Evolutionary conservation across 2,888 invertebrate genomes (phyloP).

Genomic region (Creontiades dilutus): DNA sequence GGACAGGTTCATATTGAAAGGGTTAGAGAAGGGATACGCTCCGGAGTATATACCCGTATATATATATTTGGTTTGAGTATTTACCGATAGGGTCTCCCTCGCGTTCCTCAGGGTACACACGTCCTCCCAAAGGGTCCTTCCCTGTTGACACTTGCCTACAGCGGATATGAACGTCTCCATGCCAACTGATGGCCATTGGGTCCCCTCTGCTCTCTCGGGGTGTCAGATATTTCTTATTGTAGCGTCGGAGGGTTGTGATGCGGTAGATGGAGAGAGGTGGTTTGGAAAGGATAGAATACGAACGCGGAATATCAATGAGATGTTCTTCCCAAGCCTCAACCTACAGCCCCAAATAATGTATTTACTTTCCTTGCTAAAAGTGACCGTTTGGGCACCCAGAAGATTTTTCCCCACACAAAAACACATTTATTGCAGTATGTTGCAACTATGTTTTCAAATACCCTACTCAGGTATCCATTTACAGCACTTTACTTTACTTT

Average conservation of each 20-base stretch:
- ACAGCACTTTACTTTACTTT: no score
- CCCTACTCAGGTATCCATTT: no score
- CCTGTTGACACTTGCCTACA: slow-evolving; percentile 74
- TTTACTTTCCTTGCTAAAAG: neutral
- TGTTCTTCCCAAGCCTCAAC: neutral
- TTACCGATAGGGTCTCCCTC: slow-evolving; percentile 47
- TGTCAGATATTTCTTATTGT: slow-evolving; percentile 24
- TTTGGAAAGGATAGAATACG: slow-evolving; percentile 33
- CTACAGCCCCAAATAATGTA: slow-evolving; percentile 16
- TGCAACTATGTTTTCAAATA: no score
- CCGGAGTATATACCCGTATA: slow-evolving; percentile 28
- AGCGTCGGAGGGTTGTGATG: neutral
- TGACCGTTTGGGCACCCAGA: no score
- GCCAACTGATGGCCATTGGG: slow-evolving; percentile 64
- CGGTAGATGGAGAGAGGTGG: slow-evolving; percentile 23
- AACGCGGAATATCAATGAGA: slow-evolving; percentile 52
- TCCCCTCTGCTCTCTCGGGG: neutral
- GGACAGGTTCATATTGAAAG: slow-evolving; percentile 45
- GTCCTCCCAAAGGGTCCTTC: slow-evolving; percentile 64
- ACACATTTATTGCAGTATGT: no score
- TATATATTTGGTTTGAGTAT: slow-evolving; percentile 58
- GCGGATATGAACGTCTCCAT: slow-evolving; percentile 73
- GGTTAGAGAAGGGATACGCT: slow-evolving; percentile 1
- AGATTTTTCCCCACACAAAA: no score
- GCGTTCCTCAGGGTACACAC: slow-evolving; percentile 55